Conservation (phyloP, 2,113 vertebrate genomes). For the Hepsetus odoe region DNA sequence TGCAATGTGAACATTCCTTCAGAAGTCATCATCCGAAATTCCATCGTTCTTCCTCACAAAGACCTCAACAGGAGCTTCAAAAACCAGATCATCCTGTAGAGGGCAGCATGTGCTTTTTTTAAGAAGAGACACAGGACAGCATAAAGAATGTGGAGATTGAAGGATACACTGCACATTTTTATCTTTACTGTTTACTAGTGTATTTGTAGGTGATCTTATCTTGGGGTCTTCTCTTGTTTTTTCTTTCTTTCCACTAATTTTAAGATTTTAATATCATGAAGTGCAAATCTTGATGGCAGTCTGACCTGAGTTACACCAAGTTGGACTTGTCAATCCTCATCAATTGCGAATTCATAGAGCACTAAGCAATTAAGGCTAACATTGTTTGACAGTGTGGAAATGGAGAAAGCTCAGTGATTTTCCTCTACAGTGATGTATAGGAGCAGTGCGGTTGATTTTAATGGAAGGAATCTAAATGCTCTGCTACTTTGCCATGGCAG, state of each 20-base stretch:
- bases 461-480: background rate
- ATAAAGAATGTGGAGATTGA: background rate
- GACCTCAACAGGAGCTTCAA: conserved; percentile 98
- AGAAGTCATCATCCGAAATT: conserved; percentile 96
- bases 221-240: background rate
- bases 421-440: background rate
- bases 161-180: background rate
- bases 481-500: too few species aligned
- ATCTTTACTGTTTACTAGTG: background rate
- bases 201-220: background rate
- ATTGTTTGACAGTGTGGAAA: background rate
- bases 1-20: conserved; percentile 95
- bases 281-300: background rate
- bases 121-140: background rate
- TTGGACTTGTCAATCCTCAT: too few species aligned
- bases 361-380: background rate
- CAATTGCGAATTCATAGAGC: too few species aligned
- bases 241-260: too few species aligned
- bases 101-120: background rate
- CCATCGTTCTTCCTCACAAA: conserved; percentile 98
- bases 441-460: background rate
- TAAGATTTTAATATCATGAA: background rate
- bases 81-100: conserved; percentile 97
- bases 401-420: background rate
- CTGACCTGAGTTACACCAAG: too few species aligned